Base-by-base conservation (phyloP, 2,888 invertebrate genomes). In the Diachrysia chrysitis region DNA sequence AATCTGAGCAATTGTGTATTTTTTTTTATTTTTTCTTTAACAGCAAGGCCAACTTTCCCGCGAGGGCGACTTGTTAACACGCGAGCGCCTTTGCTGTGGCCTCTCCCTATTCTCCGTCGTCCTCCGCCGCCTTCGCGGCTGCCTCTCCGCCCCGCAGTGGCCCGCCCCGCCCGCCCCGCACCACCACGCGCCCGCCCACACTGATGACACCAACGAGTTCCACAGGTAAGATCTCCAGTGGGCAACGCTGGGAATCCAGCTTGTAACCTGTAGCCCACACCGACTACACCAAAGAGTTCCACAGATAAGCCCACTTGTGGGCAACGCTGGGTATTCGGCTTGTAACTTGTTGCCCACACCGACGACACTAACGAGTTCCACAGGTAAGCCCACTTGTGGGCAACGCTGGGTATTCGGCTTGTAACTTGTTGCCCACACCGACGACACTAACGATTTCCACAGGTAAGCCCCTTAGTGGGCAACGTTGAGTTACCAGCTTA, bases 361-460 rank as follows among this genome's bases (percentile, higher is more conserved):
- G 99, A 99, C 90, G 99, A 99, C 92, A 99, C 99, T 87, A 97
- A 97, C 1, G 99, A 99, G 95, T 99, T 99, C 42, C 42, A 42
- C 42, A 42, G 42, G 42, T 42, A 6, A 42, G 42, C 42, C 42
- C 42, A 42, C 7, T 6, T n/a, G 6, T 42, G 42, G n/a, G 5
- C 42, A n/a, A 16, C 1, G 75, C 96, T 99, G 79, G 97, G 97
- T 55, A n/a, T n/a, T n/a, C n/a, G n/a, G n/a, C n/a, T n/a, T n/a
- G n/a, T n/a, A n/a, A n/a, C n/a, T n/a, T n/a, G n/a, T n/a, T 17
- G 98, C 99, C 95, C 98, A 99, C 90, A 97, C 99, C 0, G 99
- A 99, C 90, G 99, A 99, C 92, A 99, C 99, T 87, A 97, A 97
- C 1, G 99, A 99, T 95, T 99, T 99, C 93, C 99, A 99, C 98